Evolutionary conservation across 2,797 vertebrate species (phyloP), one percentile per base, ranked within the genome.

Genomic region (Pseudochromis fuscus): DNA sequence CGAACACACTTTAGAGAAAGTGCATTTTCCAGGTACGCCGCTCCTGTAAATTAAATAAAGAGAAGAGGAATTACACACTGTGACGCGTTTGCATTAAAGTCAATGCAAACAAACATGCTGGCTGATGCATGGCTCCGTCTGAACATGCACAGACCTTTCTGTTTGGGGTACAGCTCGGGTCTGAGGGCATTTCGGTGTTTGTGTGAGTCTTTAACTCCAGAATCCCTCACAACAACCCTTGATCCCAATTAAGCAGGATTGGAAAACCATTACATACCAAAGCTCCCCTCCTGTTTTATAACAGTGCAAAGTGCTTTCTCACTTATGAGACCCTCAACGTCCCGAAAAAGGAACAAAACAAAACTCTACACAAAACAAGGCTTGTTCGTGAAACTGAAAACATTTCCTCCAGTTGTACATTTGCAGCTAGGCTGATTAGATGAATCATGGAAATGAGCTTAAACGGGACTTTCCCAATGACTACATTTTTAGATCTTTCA

Each of bases 211-310:
- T 77, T 49, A 77, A 80, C 77, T 53, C 69, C 71, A 53, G 59
- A 73, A 48, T 82, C 60, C 53, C 13, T 63, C 49, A 62, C 37
- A 68, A 46, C 46, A 86, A 82, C 75, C 84, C 67, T 67, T 89
- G 78, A 87, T 88, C 86, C 89, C 67, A 83, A 83, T 90, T 88
- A 89, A 82, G 82, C 78, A 45, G 90, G 91, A 90, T 90, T 91
- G 51, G 51, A 37, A 72, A 86, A 72, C 35, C 40, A 68, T 66
- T 84, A 71, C 73, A 67, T 23, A 62, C 38, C 72, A 81, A 91
- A 87, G 18, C 12, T 16, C 38, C 63, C 77, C 75, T 58, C n/a
- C 37, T 21, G 65, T 87, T 86, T 84, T 45, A 80, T 88, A 88
- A 90, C 79, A 60, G 75, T 31, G 27, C 16, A 3, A 25, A 45